Percentiles rank a stretch among this genome's conserved stretches.
Conservation (phyloP, 2,888 invertebrate species). For the Orthosia cruda region DNA sequence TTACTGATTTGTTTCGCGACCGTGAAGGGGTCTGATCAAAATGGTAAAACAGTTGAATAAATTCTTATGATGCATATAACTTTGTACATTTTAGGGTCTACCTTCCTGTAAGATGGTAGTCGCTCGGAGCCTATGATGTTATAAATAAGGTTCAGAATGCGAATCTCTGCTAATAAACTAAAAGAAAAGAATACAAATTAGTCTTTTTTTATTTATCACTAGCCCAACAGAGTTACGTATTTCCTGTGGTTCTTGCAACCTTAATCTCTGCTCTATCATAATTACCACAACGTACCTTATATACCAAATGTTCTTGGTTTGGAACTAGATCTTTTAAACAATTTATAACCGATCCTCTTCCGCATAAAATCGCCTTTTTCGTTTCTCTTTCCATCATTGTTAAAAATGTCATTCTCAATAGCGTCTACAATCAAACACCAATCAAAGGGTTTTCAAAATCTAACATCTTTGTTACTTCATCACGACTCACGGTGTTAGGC, state of each 20-base stretch:
- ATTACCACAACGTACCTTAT: background rate
- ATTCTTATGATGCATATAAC: background rate
- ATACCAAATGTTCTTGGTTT: no score
- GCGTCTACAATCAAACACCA: constrained; percentile 1
- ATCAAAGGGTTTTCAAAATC: constrained; percentile 45
- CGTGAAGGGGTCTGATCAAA: constrained; percentile 18
- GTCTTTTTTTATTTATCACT: no score
- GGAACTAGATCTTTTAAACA: no score
- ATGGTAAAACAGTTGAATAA: constrained; percentile 6
- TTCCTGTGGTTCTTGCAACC: background rate
- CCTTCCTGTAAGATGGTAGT: background rate
- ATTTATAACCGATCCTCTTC: background rate
- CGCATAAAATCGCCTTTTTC: background rate
- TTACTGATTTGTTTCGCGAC: constrained; percentile 18
- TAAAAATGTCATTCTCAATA: background rate
- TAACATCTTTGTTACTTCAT: constrained; percentile 44
- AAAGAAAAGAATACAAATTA: no score
- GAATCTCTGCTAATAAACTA: no score
- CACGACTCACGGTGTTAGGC: constrained; percentile 16
- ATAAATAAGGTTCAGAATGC: background rate
- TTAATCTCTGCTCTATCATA: no score
- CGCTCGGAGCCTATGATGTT: background rate
- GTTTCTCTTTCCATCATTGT: background rate
- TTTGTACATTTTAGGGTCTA: background rate
- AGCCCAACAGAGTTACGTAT: background rate